Evolutionary conservation across 2,888 invertebrate species (phyloP), one percentile per base, ranked within the genome.

Genomic region (Prosopocoilus inquinatus): DNA sequence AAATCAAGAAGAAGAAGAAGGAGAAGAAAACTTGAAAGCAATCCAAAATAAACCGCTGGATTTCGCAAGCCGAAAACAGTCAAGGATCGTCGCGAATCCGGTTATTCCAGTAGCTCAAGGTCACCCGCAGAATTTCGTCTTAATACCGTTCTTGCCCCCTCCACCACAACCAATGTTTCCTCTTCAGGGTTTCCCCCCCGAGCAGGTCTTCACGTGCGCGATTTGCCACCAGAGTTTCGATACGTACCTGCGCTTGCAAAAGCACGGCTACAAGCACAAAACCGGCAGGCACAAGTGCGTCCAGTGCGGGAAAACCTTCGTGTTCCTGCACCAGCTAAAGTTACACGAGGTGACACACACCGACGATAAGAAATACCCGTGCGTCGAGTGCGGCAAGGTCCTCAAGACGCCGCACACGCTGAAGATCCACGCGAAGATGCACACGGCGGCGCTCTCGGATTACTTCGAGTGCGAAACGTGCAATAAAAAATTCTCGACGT

Each of bases 341-440:
- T 62, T 74, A 32, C 79, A 79, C 55, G 64, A 72, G 50, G 64
- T 72, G n/a, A 73, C 72, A 0, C 77, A 77, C 54, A 76, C 76
- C 0, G 75, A 76, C n/a, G 75, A 75, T 12, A 64, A 67, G 48
- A 74, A 74, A 1, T 73, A 72, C 54, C 61, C 62, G 4, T 74
- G 74, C 81, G 36, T 13, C 2, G 15, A 43, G 9, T 43, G 43
- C 43, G 43, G 20, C 4, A 28, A 9, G 3, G 5, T 15, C n/a
- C 11, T 43, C 5, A 84, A 80, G 58, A 87, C 86, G 66, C 80
- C 83, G 58, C 85, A 87, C 55, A 85, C 88, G 62, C 77, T 92
- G 48, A 81, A 86, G 66, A 82, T 87, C 15, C 92, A 91, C 67
- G 85, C 86, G 74, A 85, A 87, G 69, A 90, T 88, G 55, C 91